Evolutionary conservation across 2,797 vertebrate genomes (phyloP).

Genomic region (Danio kyathit): DNA sequence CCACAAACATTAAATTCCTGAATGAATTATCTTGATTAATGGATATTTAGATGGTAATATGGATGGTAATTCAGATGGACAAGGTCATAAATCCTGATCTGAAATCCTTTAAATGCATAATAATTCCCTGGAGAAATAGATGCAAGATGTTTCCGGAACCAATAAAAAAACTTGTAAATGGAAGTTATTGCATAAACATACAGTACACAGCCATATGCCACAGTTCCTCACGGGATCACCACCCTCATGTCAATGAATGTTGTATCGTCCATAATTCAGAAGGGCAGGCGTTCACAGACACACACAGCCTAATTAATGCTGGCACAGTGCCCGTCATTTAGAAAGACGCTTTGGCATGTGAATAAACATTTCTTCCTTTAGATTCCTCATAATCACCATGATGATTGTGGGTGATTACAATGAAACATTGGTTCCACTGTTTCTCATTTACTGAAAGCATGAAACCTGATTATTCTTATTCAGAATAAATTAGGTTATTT

Average conservation of each 20-base stretch:
- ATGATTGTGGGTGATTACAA: slow-evolving; percentile 54
- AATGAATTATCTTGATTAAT: background rate
- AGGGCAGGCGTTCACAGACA: slow-evolving; percentile 22
- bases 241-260: slow-evolving; percentile 38
- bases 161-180: slow-evolving; percentile 13
- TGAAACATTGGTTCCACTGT: slow-evolving; percentile 54
- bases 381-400: slow-evolving; percentile 55
- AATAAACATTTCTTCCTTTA: slow-evolving; percentile 52
- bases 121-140: slow-evolving; percentile 8
- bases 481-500: slow-evolving; percentile 56
- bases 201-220: slow-evolving; percentile 27
- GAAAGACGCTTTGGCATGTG: slow-evolving; percentile 31
- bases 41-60: slow-evolving; percentile 9
- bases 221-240: slow-evolving; percentile 29
- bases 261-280: slow-evolving; percentile 3
- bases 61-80: too few relatives aligned
- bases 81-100: background rate
- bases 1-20: background rate
- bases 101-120: background rate
- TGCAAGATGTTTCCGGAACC: background rate
- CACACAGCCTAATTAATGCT: slow-evolving; percentile 8
- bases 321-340: slow-evolving; percentile 46
- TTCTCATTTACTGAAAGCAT: slow-evolving; percentile 52
- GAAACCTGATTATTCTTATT: slow-evolving; percentile 61
- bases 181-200: slow-evolving; percentile 23